phyloP scores from a whole-genome alignment of 2,888 invertebrate genomes.

The Anthophora plumipes region DNA sequence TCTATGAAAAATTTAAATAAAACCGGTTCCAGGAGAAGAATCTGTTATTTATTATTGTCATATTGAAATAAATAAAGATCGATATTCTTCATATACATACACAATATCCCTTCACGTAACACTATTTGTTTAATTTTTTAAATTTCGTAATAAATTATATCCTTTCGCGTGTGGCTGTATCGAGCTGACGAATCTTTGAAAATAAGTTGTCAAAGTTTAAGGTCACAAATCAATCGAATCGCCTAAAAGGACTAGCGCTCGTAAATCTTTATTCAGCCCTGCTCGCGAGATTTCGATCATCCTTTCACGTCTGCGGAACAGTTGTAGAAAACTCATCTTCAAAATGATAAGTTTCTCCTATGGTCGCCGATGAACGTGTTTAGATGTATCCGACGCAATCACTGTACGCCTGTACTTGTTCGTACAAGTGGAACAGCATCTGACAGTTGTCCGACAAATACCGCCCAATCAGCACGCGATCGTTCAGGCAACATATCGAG shows the following conservation, averaged over 20 bases:
- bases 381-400: constrained; percentile 49
- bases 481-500: constrained; percentile 50
- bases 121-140: not conserved
- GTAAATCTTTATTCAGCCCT: constrained; percentile 54
- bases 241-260: constrained; percentile 26
- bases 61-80: constrained; percentile 11
- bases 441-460: constrained; percentile 63
- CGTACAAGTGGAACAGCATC: constrained; percentile 50
- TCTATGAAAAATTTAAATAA: constrained; percentile 1
- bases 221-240: constrained; percentile 57
- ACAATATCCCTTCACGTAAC: not conserved
- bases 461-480: constrained; percentile 67
- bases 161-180: constrained; percentile 61
- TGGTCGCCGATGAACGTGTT: not conserved
- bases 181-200: constrained; percentile 39
- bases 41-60: not conserved
- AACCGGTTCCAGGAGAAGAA: not conserved
- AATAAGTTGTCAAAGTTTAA: constrained; percentile 54
- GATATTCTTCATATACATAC: constrained; percentile 15
- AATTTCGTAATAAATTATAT: constrained; percentile 53
- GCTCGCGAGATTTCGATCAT: constrained; percentile 55
- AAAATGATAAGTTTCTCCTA: constrained; percentile 58
- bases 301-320: constrained; percentile 44
- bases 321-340: constrained; percentile 58
- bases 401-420: constrained; percentile 38